A percentile compares a stretch with the other conserved stretches of the same genome.
phyloP scores from a whole-genome alignment of 2,113 vertebrate species.

The Rhadina sibilatrix region DNA sequence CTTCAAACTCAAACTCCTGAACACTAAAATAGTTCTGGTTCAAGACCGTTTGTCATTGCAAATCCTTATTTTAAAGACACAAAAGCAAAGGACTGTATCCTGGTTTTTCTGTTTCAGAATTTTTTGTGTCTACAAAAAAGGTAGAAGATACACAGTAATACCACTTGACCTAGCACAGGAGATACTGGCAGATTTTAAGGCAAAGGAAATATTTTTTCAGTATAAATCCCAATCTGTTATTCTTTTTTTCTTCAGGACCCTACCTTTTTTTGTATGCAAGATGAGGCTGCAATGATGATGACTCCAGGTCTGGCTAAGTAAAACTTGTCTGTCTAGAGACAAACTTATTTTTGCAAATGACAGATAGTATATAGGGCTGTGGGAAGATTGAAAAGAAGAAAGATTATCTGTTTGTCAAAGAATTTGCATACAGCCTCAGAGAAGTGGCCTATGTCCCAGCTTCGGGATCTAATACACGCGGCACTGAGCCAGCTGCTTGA shows the following conservation, averaged over 20 bases:
- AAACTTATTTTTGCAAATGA: not conserved
- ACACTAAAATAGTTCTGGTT: not conserved
- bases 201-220: not conserved
- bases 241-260: not conserved
- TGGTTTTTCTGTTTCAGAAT: not conserved
- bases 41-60: not conserved
- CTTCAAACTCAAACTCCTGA: not conserved
- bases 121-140: not conserved
- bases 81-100: not conserved
- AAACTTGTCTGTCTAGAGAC: not conserved
- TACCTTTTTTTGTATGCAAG: not conserved
- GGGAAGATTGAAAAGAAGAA: not conserved
- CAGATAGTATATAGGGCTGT: not conserved
- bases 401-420: not conserved
- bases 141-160: not conserved
- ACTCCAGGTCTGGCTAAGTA: not conserved
- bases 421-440: not conserved
- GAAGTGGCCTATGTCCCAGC: not conserved
- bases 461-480: not conserved
- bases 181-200: not conserved
- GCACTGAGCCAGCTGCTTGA: not conserved
- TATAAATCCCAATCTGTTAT: not conserved
- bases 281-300: not conserved
- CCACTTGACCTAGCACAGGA: not conserved
- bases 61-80: not conserved